Base-by-base conservation (phyloP, 1,140 invertebrate genomes). In the Helicoverpa zea region DNA sequence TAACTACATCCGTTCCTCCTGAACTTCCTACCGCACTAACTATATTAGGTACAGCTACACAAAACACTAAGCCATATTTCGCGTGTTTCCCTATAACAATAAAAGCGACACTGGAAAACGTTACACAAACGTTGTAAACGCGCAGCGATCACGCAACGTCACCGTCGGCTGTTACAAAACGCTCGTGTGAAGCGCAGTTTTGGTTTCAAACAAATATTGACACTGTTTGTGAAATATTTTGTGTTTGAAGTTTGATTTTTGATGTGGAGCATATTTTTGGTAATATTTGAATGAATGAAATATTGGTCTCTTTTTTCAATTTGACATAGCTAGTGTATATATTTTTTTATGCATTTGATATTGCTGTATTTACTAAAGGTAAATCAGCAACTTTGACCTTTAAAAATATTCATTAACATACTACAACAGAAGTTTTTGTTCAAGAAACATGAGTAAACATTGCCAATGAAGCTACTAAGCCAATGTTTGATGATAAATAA, bases 401-500 rank as follows among this genome's bases (percentile, higher is more conserved):
- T 9, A 43, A 43, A 7, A 59, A 29, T 4, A 54, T 13, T 13
- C 13, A 16, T 59, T 61, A 30, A 29, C 23, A 29, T 61, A 3
- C 10, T 11, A 58, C 16, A 58, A 30, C 14, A 49, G 10, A 49
- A 68, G 11, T 68, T 49, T 68, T 49, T 23, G 35, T 7, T 43
- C 35, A 43, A 18, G 43, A 68, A 14, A 66, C 23, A 23, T 23
- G n/a, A 47, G 16, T 49, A 47, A 68, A 68, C 43, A 68, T 13
- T 16, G 16, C 3, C 10, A 49, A 49, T 49, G 10, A 35, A 66
- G 64, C 16, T 68, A 16, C 43, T 68, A 12, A 23, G 16, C 18
- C 18, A 68, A 68, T 68, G 49, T 68, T 68, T 49, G 49, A 68
- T 10, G 64, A 47, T 49, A 3, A 49, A 68, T 68, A 49, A 68